Evolutionary conservation across 2,113 vertebrate species (phyloP).

Genomic region (Serinus canaria): DNA sequence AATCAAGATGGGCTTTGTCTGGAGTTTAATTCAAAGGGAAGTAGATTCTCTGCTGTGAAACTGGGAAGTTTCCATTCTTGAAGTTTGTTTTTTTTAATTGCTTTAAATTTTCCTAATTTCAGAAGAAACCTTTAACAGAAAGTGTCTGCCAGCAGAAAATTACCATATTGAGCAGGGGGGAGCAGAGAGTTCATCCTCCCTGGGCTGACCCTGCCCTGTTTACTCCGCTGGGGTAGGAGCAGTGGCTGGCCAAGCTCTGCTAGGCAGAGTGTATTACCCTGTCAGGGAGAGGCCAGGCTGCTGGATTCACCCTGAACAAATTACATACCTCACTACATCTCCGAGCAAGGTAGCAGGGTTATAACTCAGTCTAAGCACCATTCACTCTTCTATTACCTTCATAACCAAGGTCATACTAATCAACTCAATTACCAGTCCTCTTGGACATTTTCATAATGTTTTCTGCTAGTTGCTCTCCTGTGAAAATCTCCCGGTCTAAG

Average conservation of each 20-base stretch:
- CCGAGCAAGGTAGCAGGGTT: slow-evolving; percentile 67
- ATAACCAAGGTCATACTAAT: slow-evolving; percentile 99
- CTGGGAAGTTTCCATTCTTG: background rate
- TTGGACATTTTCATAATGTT: slow-evolving; percentile 98
- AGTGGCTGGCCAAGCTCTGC: slow-evolving; percentile 73
- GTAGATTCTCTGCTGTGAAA: background rate
- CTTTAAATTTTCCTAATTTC: background rate
- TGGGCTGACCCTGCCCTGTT: slow-evolving; percentile 66
- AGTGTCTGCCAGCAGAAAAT: slow-evolving; percentile 32
- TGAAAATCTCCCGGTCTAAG: slow-evolving; percentile 97
- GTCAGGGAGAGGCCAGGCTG: slow-evolving; percentile 72
- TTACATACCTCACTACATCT: slow-evolving; percentile 72
- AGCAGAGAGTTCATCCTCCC: slow-evolving; percentile 27
- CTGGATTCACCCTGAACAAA: slow-evolving; percentile 80
- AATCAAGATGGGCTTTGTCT: background rate
- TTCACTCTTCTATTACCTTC: slow-evolving; percentile 86
- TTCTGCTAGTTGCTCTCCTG: slow-evolving; percentile 98
- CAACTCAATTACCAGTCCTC: slow-evolving; percentile 96
- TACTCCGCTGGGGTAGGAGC: slow-evolving; percentile 42
- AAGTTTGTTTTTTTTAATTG: background rate
- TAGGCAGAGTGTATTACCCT: slow-evolving; percentile 78
- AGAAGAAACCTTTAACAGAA: background rate
- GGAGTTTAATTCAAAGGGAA: background rate
- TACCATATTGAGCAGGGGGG: background rate
- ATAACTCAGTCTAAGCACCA: slow-evolving; percentile 86